Base-by-base conservation (phyloP, 2,113 vertebrate species). In the Trinectes maculatus region DNA sequence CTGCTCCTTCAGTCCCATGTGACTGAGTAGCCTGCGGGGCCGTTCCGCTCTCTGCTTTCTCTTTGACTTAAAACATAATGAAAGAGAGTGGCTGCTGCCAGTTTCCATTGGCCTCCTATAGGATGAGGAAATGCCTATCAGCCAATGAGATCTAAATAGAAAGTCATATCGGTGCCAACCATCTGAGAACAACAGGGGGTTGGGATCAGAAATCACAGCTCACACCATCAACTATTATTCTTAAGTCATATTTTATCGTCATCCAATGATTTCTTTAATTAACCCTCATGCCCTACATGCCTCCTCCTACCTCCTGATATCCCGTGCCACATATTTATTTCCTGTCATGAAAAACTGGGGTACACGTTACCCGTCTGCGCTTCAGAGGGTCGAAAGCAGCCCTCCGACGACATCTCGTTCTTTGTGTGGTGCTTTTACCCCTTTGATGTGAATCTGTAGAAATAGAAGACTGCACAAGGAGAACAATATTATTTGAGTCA, bases 251-350 rank as follows among this genome's bases (percentile, higher is more conserved):
- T 77, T 68, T 83, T 88, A 71, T 78, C 71, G 80, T 83, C 80
- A 84, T 78, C 66, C 58, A 85, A 88, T 82, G 37, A 86, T 74
- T 81, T 82, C 83, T 82, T 86, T 74, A 84, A 87, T 89, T 74
- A 76, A 85, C 63, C 88, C 85, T 89, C 86, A 83, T 77, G 67
- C 80, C 84, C 89, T 66, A 78, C 85, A 84, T 81, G 82, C 83
- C 77, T 89, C 86, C 85, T 89, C 88, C 78, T 85, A 82, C 80
- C 79, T 87, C 83, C 82, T 77, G 56, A 79, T 75, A 72, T 79
- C 88, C 88, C 68, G 79, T 89, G 85, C 81, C 88, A 88, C 85
- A 87, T 85, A 83, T 90, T 91, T 82, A 79, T 88, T 90, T 88
- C 85, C 83, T 68, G 70, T 85, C 65, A 80, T 81, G 61, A 80